Evolutionary conservation across 2,113 vertebrate species (phyloP).

Genomic region (Heptranchias perlo): DNA sequence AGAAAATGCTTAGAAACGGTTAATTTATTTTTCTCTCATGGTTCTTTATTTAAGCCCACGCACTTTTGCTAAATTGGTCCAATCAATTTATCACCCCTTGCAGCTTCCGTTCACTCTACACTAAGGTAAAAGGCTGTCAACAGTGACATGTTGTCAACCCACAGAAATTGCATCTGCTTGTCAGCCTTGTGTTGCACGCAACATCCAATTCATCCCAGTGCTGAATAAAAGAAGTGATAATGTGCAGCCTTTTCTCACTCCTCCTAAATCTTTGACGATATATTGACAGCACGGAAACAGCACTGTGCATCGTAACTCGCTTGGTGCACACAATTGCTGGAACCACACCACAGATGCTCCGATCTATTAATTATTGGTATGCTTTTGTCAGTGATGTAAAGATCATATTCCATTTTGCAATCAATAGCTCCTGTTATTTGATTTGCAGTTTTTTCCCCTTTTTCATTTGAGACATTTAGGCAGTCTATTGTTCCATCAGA

Average conservation of each 20-base stretch:
- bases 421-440: neutral
- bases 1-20: neutral
- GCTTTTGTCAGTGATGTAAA: neutral
- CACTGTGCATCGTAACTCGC: neutral
- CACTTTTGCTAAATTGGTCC: neutral
- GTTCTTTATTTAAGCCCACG: neutral
- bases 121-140: neutral
- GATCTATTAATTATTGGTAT: neutral
- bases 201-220: neutral
- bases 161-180: neutral
- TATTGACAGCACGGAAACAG: neutral
- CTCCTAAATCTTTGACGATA: neutral
- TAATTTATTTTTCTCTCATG: neutral
- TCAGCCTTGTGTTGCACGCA: neutral
- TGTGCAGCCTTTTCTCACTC: neutral
- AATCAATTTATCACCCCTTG: neutral
- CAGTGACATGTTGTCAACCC: neutral
- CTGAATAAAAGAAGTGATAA: neutral
- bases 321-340: neutral
- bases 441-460: neutral
- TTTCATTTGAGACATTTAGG: neutral
- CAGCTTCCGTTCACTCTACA: neutral
- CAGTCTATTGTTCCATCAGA: neutral
- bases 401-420: neutral
- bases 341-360: neutral